Conservation (phyloP, 2,797 vertebrate species). For the Channa striata region DNA sequence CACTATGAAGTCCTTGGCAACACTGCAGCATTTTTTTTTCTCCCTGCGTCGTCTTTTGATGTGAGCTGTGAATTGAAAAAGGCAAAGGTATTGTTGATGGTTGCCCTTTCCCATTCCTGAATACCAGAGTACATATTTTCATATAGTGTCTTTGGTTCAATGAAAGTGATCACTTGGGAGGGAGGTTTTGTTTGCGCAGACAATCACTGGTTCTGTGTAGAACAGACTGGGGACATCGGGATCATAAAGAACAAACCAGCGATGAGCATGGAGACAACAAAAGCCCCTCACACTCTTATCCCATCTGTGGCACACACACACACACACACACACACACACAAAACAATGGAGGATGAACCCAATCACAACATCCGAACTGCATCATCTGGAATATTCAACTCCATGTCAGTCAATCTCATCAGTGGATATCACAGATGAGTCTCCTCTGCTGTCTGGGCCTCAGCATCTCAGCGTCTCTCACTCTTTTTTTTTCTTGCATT, state of each 20-base stretch:
- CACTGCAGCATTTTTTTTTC: constrained; percentile 41
- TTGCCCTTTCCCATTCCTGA: constrained; percentile 69
- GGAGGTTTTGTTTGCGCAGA: constrained; percentile 73
- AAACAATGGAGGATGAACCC: constrained; percentile 56
- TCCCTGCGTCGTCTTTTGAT: constrained; percentile 56
- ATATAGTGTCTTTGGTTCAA: constrained; percentile 66
- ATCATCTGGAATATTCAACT: constrained; percentile 54
- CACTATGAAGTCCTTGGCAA: constrained; percentile 68
- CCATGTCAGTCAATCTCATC: constrained; percentile 56
- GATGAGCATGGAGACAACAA: constrained; percentile 69
- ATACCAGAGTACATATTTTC: constrained; percentile 71
- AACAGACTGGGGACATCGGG: constrained; percentile 65
- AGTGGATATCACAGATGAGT: constrained; percentile 49
- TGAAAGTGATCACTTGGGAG: constrained; percentile 74
- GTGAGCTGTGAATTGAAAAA: constrained; percentile 56
- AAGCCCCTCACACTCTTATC: constrained; percentile 49
- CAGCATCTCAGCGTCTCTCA: constrained; percentile 16
- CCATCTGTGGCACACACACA: constrained; percentile 65
- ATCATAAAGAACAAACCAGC: constrained; percentile 64
- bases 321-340: neutral
- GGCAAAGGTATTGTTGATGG: constrained; percentile 67
- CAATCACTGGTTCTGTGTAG: constrained; percentile 67
- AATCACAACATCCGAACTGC: constrained; percentile 39
- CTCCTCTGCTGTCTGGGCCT: constrained; percentile 25
- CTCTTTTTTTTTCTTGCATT: constrained; percentile 44